Conservation (phyloP, 2,797 vertebrate genomes). For the Acanthurus lineatus region DNA sequence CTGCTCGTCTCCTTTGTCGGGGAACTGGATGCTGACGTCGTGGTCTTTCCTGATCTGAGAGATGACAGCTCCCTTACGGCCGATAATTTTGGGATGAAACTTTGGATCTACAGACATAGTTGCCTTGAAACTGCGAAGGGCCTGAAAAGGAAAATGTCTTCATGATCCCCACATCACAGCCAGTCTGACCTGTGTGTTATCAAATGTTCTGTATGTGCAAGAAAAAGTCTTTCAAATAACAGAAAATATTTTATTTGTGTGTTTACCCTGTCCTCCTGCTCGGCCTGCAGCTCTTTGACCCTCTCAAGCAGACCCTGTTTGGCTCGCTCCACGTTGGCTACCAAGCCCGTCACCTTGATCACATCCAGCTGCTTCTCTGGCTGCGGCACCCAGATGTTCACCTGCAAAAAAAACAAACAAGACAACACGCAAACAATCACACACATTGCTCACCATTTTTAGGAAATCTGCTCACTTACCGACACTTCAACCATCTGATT, state of each 20-base stretch:
- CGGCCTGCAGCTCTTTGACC: slow-evolving; percentile 87
- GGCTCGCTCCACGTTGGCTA: slow-evolving; percentile 84
- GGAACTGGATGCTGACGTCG: slow-evolving; percentile 88
- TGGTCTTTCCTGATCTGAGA: slow-evolving; percentile 88
- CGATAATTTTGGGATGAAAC: slow-evolving; percentile 89
- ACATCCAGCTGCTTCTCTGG: slow-evolving; percentile 87
- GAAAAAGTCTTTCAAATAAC: background rate
- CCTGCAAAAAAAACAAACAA: slow-evolving; percentile 66
- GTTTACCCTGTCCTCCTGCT: slow-evolving; percentile 87
- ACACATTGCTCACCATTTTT: too few species aligned
- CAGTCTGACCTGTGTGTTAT: background rate
- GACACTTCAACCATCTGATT: too few species aligned
- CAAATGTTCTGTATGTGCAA: background rate
- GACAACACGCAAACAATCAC: background rate
- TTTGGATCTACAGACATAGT: slow-evolving; percentile 86
- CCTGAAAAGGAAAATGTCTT: slow-evolving; percentile 66
- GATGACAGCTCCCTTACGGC: slow-evolving; percentile 86
- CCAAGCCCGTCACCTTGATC: slow-evolving; percentile 87
- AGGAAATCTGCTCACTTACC: too few species aligned
- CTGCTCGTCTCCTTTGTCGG: slow-evolving; percentile 87
- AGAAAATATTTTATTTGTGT: background rate
- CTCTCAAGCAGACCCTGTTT: slow-evolving; percentile 82
- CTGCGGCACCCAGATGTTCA: slow-evolving; percentile 89
- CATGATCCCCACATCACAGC: background rate
- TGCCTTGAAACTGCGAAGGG: slow-evolving; percentile 86